phyloP scores from a whole-genome alignment of 1,140 invertebrate genomes.

The Drosophila orosa region DNA sequence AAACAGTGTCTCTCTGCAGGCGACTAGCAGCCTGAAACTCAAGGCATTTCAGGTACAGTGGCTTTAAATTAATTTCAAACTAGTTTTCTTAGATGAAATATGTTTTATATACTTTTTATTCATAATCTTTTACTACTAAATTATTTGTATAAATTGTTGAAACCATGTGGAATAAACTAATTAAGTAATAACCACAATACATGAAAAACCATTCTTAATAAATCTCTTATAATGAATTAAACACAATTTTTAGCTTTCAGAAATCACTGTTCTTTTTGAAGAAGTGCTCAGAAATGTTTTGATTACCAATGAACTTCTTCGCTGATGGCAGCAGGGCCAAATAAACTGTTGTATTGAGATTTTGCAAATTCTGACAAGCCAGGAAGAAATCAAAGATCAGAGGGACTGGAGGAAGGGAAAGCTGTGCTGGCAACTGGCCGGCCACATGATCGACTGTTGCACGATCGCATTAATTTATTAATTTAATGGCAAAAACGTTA shows the following conservation, averaged over 20 bases:
- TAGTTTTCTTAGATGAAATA: not conserved
- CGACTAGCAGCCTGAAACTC: not conserved
- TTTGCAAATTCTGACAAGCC: conserved; percentile 73
- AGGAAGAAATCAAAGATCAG: conserved; percentile 2
- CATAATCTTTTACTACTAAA: too few species aligned
- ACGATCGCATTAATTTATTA: conserved; percentile 84
- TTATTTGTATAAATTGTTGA: too few species aligned
- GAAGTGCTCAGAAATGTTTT: conserved; percentile 53
- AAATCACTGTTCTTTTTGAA: conserved; percentile 13
- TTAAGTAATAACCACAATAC: rapidly evolving
- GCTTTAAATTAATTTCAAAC: not conserved
- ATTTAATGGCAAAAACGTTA: conserved; percentile 84
- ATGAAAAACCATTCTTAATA: not conserved
- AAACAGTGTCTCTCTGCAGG: conserved; percentile 13
- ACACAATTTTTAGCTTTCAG: not conserved
- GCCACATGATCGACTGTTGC: conserved; percentile 55
- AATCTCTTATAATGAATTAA: too few species aligned
- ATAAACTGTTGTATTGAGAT: conserved; percentile 64
- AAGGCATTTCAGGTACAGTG: conserved; percentile 27
- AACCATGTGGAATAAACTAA: too few species aligned
- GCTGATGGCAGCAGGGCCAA: conserved; percentile 42
- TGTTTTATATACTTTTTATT: too few species aligned
- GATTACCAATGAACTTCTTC: conserved; percentile 57
- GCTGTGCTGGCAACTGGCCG: conserved; percentile 17
- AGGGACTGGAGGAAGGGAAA: conserved; percentile 1